A percentile compares a stretch with the other conserved stretches of the same genome.
Conservation (phyloP, 2,113 vertebrate genomes). For the Pomatorhinus ruficollis region DNA sequence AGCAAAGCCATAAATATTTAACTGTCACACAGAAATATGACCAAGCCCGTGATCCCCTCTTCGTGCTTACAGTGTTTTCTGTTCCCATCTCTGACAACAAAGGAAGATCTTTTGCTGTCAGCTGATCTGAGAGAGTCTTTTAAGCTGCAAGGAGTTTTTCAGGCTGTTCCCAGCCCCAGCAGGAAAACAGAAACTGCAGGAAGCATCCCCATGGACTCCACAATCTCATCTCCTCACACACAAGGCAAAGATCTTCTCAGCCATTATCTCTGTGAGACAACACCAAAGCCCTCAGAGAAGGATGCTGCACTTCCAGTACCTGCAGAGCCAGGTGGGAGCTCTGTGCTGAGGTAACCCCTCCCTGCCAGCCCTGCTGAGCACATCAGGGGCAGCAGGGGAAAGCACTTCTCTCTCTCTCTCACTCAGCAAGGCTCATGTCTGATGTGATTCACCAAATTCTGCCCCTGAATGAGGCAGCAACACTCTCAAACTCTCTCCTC, state of each 20-base stretch:
- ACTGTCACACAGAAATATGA: neutral
- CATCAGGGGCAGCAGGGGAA: neutral
- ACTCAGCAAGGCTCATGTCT: neutral
- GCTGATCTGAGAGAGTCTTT: neutral
- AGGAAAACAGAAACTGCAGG: neutral
- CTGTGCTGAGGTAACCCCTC: neutral
- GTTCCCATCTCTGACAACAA: neutral
- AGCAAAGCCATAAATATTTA: conserved; percentile 1
- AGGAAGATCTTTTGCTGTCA: neutral
- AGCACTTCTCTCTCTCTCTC: neutral
- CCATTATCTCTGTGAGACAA: neutral
- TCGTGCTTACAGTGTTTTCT: neutral
- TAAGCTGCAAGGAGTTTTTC: neutral
- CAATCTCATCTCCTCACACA: neutral
- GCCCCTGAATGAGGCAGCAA: neutral
- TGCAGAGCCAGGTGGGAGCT: neutral
- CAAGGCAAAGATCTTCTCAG: neutral
- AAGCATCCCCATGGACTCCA: neutral
- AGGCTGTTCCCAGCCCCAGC: neutral
- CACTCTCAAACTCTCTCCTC: neutral
- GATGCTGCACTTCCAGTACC: neutral
- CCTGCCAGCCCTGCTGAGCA: neutral
- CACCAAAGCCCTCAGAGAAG: neutral
- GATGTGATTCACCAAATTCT: neutral
- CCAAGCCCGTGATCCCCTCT: neutral